A percentile compares a stretch with the other conserved stretches of the same genome.
phyloP scores from a whole-genome alignment of 2,888 invertebrate species.

The Cosmia trapezina region DNA sequence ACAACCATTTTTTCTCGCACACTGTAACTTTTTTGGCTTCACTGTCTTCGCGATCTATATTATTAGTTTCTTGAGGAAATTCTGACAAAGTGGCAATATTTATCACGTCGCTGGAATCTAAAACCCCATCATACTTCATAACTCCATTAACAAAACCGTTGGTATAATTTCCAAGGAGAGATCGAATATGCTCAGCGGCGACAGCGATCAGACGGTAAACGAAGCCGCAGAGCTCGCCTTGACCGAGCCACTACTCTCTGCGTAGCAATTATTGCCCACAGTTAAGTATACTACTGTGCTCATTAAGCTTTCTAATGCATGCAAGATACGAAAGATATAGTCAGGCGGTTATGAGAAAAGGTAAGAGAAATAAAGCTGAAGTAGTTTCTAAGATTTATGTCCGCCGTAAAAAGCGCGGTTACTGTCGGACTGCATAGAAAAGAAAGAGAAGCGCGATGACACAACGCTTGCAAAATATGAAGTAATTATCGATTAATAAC shows the following conservation, averaged over 20 bases:
- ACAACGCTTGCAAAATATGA: too few species aligned
- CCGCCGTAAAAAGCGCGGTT: too few species aligned
- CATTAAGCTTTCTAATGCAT: slow-evolving; percentile 38
- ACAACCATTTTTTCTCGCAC: background rate
- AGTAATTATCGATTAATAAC: too few species aligned
- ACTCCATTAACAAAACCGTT: slow-evolving; percentile 3
- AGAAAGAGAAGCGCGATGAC: too few species aligned
- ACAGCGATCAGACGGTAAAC: background rate
- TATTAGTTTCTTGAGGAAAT: background rate
- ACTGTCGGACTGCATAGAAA: too few species aligned
- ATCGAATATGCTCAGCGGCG: slow-evolving; percentile 10
- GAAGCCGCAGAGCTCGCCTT: slow-evolving; percentile 21
- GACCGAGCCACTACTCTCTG: slow-evolving; percentile 19
- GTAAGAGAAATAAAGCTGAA: background rate
- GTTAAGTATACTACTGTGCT: slow-evolving; percentile 15
- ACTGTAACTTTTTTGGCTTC: background rate
- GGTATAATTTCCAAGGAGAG: slow-evolving; percentile 30
- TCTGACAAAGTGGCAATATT: background rate
- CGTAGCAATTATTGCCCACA: slow-evolving; percentile 29
- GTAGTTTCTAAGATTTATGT: background rate
- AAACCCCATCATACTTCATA: background rate
- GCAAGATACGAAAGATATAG: slow-evolving; percentile 9
- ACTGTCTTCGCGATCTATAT: background rate
- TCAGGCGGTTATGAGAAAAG: background rate
- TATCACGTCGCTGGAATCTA: background rate